Base-by-base conservation (phyloP, 2,888 invertebrate genomes). In the Chrysolina oricalcia region DNA sequence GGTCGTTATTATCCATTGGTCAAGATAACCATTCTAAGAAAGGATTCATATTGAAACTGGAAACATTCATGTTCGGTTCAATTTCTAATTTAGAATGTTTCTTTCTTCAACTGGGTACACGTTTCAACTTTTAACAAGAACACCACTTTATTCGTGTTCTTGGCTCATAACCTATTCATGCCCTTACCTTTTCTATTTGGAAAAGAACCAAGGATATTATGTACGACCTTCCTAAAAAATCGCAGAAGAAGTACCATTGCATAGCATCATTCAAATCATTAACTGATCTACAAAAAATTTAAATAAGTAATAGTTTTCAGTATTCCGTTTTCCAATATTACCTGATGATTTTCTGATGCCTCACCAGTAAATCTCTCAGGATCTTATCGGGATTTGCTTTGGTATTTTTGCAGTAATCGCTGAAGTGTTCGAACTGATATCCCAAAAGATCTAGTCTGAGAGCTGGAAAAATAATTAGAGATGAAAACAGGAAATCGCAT, bases 381-480 rank as follows among this genome's bases (percentile, higher is more conserved):
- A 21, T 53, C 5, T 13, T 21, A 19, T 13, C 11, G 21, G 19
- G 21, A 13, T 13, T 53, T 53, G 9, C 53, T 21, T 21, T 10
- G 10, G 13, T 15, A 13, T 53, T 53, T 21, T 21, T 13, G 13
- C 9, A 53, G 19, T 53, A 53, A 10, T 21, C 53, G 10, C 21
- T 21, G 5, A 53, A 53, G 5, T 53, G 53, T 53, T 53, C 9
- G 11, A 53, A 11, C 11, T 53, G 53, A 11, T 53, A 21, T 13
- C 53, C 53, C 19, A 53, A 21, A 21, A 53, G 21, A 4, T 53
- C 53, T 19, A 53, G 11, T 53, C 53, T 53, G 53, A 53, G 53
- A 11, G 21, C 53, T 19, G 53, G 53, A 53, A 53, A 53, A 10
- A 53, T 53, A 13, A 53, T 53, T 10, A 53, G 21, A 3, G 53